These are phyloP conservation scores for Deilephila elpenor DNA, from an alignment of 2,888 invertebrate genomes.

Conservation along the genomic window DNA sequence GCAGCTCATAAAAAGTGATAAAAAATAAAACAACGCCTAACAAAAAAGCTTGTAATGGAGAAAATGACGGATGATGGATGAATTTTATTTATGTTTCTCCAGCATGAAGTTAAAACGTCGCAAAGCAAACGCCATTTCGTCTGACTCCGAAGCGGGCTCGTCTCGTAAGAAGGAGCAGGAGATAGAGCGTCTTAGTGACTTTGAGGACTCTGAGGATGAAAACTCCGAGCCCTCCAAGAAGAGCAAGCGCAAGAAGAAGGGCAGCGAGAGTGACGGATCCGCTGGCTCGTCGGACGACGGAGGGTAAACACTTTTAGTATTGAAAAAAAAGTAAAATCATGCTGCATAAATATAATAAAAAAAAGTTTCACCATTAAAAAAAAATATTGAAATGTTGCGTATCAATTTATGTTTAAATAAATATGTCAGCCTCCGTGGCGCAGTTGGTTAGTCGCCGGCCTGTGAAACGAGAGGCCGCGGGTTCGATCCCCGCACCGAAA, in stretches of 20 bases:
- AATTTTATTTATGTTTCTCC: slow-evolving; percentile 24
- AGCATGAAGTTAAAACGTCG: slow-evolving; percentile 72
- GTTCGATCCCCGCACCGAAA: too few species aligned
- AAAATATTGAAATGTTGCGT: too few species aligned
- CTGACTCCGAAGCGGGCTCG: slow-evolving; percentile 72
- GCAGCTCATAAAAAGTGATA: too few species aligned
- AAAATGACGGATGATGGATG: too few species aligned
- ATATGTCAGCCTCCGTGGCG: too few species aligned
- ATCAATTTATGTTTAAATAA: too few species aligned
- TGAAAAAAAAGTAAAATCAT: neutral
- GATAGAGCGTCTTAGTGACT: slow-evolving; percentile 62
- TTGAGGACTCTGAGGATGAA: slow-evolving; percentile 71
- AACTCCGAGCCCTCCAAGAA: slow-evolving; percentile 58
- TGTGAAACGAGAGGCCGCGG: too few species aligned
- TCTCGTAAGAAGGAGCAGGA: slow-evolving; percentile 56
- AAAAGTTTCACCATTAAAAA: too few species aligned
- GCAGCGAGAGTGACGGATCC: slow-evolving; percentile 68
- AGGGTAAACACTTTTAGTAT: slow-evolving; percentile 51
- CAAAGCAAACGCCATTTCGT: slow-evolving; percentile 71
- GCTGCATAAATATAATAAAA: neutral
- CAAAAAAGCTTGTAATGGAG: too few species aligned
- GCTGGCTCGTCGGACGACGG: slow-evolving; percentile 59
- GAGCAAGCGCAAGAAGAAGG: slow-evolving; percentile 69
- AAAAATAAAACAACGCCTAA: too few species aligned
- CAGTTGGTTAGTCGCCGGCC: too few species aligned